phyloP scores from a whole-genome alignment of 2,113 vertebrate genomes.

The Sinocyclocheilus maitianheensis region DNA sequence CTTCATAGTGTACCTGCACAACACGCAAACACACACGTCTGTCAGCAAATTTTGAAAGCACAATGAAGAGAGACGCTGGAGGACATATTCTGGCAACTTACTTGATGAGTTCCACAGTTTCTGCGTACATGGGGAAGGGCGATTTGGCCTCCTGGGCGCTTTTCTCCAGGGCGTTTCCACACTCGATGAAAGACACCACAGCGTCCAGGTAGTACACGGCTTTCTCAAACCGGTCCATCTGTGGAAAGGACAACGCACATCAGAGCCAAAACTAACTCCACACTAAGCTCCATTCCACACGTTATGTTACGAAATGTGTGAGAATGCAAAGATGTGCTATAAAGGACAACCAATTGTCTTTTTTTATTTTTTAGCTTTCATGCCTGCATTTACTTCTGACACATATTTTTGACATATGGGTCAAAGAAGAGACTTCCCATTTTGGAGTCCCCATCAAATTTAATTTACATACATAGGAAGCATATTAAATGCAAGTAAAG shows the following conservation, averaged over 20 bases:
- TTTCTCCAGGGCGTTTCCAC: slow-evolving; percentile 96
- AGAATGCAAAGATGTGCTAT: too few species aligned
- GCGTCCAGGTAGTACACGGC: slow-evolving; percentile 97
- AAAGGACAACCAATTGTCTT: too few species aligned
- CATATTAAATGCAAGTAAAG: too few species aligned
- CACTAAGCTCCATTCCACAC: background rate
- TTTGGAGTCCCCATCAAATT: too few species aligned
- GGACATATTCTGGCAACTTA: slow-evolving; percentile 69
- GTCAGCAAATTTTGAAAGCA: background rate
- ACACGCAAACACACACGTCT: background rate
- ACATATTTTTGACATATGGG: too few species aligned
- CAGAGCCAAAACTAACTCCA: background rate
- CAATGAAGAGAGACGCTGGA: background rate
- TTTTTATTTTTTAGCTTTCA: too few species aligned
- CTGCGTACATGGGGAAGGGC: slow-evolving; percentile 98
- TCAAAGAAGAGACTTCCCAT: too few species aligned
- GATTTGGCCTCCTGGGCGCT: slow-evolving; percentile 98
- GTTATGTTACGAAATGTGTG: too few species aligned
- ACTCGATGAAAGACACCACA: slow-evolving; percentile 97
- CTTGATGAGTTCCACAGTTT: slow-evolving; percentile 99
- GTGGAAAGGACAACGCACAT: background rate
- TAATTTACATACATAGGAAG: too few species aligned
- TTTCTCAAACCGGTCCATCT: slow-evolving; percentile 95
- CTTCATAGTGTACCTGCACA: slow-evolving; percentile 95
- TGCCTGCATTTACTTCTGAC: too few species aligned